phyloP scores from a whole-genome alignment of 2,113 vertebrate genomes.

The Pholis gunnellus region DNA sequence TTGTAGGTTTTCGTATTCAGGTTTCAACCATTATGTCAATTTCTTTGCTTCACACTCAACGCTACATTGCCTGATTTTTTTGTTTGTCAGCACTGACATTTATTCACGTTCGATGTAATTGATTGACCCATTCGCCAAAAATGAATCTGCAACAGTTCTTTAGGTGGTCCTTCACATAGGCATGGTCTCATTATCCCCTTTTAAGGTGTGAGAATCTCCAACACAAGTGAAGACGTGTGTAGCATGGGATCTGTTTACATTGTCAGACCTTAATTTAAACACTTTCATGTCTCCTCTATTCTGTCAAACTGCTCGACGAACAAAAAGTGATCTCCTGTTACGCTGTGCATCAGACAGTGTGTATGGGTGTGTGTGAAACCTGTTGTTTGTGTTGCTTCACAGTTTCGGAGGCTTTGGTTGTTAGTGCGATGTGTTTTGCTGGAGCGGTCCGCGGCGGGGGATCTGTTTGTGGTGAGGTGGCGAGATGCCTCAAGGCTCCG shows the following conservation, averaged over 20 bases:
- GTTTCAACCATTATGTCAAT: neutral
- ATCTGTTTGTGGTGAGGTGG: constrained; percentile 12
- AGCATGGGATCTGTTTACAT: neutral
- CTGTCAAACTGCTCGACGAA: neutral
- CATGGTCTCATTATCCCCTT: no score
- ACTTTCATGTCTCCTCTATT: neutral
- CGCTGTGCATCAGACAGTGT: neutral
- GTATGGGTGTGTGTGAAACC: neutral
- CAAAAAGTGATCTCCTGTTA: neutral
- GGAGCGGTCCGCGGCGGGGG: neutral
- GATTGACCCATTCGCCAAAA: neutral
- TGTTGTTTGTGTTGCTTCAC: neutral
- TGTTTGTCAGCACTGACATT: neutral
- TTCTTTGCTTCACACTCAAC: neutral
- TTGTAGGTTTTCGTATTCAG: no score
- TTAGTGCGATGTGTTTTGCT: constrained; percentile 11
- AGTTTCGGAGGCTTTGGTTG: constrained; percentile 4
- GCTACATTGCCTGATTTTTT: neutral
- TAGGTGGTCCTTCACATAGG: no score
- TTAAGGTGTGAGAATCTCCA: no score
- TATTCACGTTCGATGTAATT: neutral
- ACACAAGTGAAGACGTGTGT: no score
- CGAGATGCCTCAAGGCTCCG: constrained; percentile 3
- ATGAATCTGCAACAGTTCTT: no score
- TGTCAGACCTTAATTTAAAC: neutral